phyloP scores from a whole-genome alignment of 2,888 invertebrate genomes.

The Chrysolina americana region DNA sequence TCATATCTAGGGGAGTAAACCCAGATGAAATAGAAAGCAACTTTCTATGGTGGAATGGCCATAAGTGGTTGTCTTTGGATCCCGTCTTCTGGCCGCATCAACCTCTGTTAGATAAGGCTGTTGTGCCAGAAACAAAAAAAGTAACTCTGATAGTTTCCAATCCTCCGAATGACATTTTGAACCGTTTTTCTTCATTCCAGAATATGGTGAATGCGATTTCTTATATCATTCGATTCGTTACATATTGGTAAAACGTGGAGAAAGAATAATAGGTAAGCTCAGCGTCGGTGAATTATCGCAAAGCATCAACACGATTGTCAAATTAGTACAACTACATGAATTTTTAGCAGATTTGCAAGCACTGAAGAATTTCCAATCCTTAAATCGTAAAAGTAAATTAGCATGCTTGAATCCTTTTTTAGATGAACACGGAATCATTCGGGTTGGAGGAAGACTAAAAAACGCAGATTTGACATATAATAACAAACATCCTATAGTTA shows the following conservation, averaged over 20 bases:
- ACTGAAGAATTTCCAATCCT: background rate
- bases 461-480: background rate
- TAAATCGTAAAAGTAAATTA: constrained; percentile 19
- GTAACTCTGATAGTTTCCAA: background rate
- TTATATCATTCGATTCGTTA: too few relatives aligned
- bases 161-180: too few relatives aligned
- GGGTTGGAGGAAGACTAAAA: constrained; percentile 23
- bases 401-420: constrained; percentile 11
- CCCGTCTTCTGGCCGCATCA: background rate
- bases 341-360: constrained; percentile 33
- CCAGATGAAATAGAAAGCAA: background rate
- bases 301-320: background rate
- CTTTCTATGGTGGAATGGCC: constrained; percentile 12
- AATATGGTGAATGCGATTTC: too few relatives aligned
- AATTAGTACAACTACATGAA: constrained; percentile 11
- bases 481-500: constrained; percentile 13
- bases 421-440: constrained; percentile 12
- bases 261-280: background rate
- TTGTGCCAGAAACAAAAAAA: background rate
- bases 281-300: background rate
- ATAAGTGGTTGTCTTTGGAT: background rate
- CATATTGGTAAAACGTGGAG: background rate
- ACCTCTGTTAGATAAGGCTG: background rate
- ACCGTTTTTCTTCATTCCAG: too few relatives aligned
- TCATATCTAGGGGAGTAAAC: background rate